Percentiles rank a stretch among this genome's conserved stretches.
Conservation (phyloP, 1,140 invertebrate genomes). For the Acyrthosiphon pisum region DNA sequence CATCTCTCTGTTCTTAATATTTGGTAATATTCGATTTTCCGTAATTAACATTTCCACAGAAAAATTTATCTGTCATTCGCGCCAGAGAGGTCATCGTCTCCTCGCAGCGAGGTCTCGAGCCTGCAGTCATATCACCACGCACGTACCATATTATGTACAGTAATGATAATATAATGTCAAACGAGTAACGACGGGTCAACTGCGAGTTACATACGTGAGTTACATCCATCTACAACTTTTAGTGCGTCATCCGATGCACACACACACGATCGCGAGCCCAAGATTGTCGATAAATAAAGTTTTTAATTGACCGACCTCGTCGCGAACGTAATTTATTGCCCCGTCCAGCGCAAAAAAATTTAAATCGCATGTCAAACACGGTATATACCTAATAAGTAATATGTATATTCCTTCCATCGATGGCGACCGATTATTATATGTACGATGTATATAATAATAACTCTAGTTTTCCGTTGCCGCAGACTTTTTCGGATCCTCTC, state of each 20-base stretch:
- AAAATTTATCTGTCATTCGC: neutral
- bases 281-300: conserved; percentile 1
- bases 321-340: neutral
- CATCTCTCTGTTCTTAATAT: neutral
- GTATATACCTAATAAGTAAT: too few species aligned
- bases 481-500: neutral
- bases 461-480: neutral
- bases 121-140: neutral
- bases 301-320: conserved; percentile 25
- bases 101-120: neutral
- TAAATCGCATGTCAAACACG: neutral
- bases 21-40: neutral
- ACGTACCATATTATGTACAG: neutral
- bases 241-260: neutral
- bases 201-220: neutral
- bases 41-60: neutral
- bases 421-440: neutral
- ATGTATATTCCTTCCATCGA: neutral
- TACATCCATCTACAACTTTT: neutral
- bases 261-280: neutral
- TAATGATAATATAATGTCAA: neutral
- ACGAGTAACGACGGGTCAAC: neutral
- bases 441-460: neutral
- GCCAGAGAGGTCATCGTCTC: neutral
- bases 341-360: neutral